Evolutionary conservation across 2,888 invertebrate species (phyloP), one percentile per base, ranked within the genome.

Genomic region (Caenorhabditis parvicauda): DNA sequence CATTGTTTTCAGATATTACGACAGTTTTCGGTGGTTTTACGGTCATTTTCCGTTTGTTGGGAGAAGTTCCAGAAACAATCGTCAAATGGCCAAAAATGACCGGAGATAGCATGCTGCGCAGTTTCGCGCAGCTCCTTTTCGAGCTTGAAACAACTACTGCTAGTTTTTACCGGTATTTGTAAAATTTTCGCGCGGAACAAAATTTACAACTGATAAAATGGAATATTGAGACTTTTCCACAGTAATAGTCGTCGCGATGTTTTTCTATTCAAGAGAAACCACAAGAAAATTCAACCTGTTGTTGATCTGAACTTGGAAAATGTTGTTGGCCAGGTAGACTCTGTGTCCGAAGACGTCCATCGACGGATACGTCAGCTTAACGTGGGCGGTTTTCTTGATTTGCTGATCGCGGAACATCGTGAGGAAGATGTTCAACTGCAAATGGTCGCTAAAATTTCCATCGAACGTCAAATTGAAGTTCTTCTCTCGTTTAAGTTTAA

Each of bases 321-420:
- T 76, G 57, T 81, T 80, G 54, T 81, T 78, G 17, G 78, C 80
- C 57, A 80, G 60, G 54, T 80, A 80, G 44, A 80, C 67, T 17
- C 71, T 64, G 55, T 80, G 77, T 3, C 78, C 78, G 49, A 75
- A 81, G 5, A 80, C 71, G 37, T 81, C 79, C 78, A 81, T 78
- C 14, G 75, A 75, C 9, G 80, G 80, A 52, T 76, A 80, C 29
- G 79, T 80, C 38, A 80, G 49, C 47, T 77, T 77, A 27, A 80
- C 72, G 43, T 77, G 75, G 22, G 69, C 68, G 21, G 62, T 62
- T 22, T 64, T 55, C 52, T 66, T 64, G 37, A 54, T 63, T 38
- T 74, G 70, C 27, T 74, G 74, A 62, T 79, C 79, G 14, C 78
- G 70, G 66, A 70, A 79, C 70, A 79, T 74, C 12, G 76, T 75